Evolutionary conservation across 2,797 vertebrate species (phyloP).

Genomic region (Rhinoraja longicauda): DNA sequence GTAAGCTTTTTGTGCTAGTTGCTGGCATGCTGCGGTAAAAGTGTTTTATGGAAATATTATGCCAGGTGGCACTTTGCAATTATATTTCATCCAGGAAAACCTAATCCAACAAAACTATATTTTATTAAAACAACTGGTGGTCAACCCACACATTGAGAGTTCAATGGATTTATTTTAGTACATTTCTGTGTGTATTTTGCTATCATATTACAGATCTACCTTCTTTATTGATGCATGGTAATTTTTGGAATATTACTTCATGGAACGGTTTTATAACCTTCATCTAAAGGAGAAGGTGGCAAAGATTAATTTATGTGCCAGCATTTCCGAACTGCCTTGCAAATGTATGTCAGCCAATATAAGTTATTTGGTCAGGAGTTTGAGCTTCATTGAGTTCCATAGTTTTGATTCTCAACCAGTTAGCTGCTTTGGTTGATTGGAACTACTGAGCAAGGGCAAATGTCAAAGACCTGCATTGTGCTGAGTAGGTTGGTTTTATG

Average conservation of each 20-base stretch:
- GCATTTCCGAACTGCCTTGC: background rate
- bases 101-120: conserved; percentile 21
- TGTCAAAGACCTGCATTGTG: background rate
- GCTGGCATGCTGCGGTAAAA: background rate
- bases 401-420: background rate
- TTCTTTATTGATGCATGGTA: background rate
- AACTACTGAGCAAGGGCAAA: background rate
- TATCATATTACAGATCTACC: background rate
- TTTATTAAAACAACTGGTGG: background rate
- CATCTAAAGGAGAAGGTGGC: background rate
- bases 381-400: background rate
- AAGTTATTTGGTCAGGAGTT: background rate
- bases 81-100: conserved; percentile 18
- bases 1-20: conserved; percentile 16
- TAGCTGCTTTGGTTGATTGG: too few species aligned
- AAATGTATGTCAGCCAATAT: background rate
- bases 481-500: background rate
- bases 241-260: conserved; percentile 10
- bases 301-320: conserved; percentile 18
- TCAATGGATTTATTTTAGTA: conserved; percentile 19
- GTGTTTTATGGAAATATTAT: conserved; percentile 36
- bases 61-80: conserved; percentile 25
- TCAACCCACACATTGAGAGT: conserved; percentile 1
- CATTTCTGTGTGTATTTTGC: background rate
- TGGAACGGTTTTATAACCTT: background rate